These are phyloP conservation scores for Coranthus polyacanthus DNA, from an alignment of 2,797 vertebrate genomes.

Conservation along the genomic window DNA sequence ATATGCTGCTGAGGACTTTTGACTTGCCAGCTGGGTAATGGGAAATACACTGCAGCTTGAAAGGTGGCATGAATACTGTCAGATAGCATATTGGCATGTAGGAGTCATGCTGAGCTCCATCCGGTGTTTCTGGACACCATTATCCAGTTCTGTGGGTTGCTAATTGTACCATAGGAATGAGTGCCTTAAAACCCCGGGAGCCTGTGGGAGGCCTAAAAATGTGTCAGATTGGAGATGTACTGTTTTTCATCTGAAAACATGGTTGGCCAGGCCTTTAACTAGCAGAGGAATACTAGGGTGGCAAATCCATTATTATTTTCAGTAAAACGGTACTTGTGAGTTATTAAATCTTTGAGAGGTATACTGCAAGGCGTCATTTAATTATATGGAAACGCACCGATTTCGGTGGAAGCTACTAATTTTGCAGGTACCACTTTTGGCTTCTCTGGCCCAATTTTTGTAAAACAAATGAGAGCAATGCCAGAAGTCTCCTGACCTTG, in stretches of 20 bases:
- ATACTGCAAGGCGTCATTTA: constrained; percentile 2
- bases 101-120: constrained; percentile 68
- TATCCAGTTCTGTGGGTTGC: constrained; percentile 75
- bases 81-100: constrained; percentile 69
- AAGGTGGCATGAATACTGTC: constrained; percentile 46
- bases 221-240: constrained; percentile 62
- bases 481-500: constrained; percentile 5
- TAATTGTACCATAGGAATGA: constrained; percentile 74
- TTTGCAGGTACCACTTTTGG: constrained; percentile 36
- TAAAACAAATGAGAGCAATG: constrained; percentile 17
- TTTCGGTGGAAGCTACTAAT: constrained; percentile 34
- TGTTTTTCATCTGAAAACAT: constrained; percentile 49
- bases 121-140: constrained; percentile 72
- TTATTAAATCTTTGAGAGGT: constrained; percentile 20
- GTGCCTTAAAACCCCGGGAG: constrained; percentile 54
- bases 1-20: constrained; percentile 24
- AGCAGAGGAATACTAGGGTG: constrained; percentile 8
- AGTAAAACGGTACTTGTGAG: constrained; percentile 7
- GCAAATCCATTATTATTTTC: constrained; percentile 7
- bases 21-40: constrained; percentile 40
- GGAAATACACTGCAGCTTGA: constrained; percentile 40
- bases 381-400: constrained; percentile 26
- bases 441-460: constrained; percentile 35
- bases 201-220: constrained; percentile 69
- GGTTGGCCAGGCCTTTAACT: constrained; percentile 38